Percentiles rank a stretch among this genome's conserved stretches.
Evolutionary conservation across 1,140 invertebrate species (phyloP).

Genomic region (Mizuhopecten yessoensis): DNA sequence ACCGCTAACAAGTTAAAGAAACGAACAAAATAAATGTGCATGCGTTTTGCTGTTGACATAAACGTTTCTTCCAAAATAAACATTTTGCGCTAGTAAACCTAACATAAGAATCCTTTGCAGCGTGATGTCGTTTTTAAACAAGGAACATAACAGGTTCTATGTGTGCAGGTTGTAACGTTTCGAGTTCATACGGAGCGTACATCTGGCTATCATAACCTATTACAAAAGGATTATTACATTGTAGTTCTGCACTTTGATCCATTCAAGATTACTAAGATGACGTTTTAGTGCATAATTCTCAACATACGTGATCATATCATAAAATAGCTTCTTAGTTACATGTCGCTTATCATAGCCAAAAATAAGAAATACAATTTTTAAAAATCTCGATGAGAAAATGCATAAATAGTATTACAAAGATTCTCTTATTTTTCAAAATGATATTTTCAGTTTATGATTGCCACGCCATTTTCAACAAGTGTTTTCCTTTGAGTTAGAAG

Average conservation of each 20-base stretch:
- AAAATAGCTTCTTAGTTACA: not conserved
- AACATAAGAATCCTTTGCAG: not conserved
- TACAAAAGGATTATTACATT: conserved; percentile 11
- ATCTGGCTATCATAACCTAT: not conserved
- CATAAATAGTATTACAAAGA: no score
- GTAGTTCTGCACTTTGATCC: not conserved
- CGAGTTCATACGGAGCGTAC: not conserved
- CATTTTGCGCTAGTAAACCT: not conserved
- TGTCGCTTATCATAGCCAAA: not conserved
- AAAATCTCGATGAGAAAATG: not conserved
- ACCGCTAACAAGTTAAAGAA: no score
- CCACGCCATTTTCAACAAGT: not conserved
- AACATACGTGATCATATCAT: not conserved
- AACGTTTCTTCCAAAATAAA: not conserved
- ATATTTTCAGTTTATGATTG: not conserved
- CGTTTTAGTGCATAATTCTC: not conserved
- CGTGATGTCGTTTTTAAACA: not conserved
- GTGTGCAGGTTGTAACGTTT: no score
- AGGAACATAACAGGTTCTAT: not conserved
- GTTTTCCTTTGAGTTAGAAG: not conserved
- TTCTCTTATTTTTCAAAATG: not conserved
- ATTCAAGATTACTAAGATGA: not conserved
- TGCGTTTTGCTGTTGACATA: not conserved
- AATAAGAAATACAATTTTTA: not conserved
- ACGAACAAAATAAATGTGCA: no score